Evolutionary conservation across 2,888 invertebrate species (phyloP).

Genomic region (Nycteola revayana): DNA sequence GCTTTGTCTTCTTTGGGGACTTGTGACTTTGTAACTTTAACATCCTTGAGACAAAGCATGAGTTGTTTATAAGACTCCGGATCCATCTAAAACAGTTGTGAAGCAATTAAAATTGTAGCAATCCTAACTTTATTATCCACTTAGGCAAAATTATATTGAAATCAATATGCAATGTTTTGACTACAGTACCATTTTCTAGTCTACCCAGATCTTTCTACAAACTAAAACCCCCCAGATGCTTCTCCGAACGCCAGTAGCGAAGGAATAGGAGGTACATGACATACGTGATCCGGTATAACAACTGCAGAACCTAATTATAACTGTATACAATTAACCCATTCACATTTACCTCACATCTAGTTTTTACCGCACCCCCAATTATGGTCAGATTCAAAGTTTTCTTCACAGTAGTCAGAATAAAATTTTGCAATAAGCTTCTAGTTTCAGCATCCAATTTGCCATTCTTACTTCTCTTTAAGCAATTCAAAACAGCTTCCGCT

Average conservation of each 20-base stretch:
- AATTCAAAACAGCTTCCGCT: constrained; percentile 51
- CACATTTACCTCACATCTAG: constrained; percentile 63
- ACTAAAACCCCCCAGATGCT: too few species aligned
- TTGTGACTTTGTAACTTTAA: constrained; percentile 37
- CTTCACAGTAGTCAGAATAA: constrained; percentile 57
- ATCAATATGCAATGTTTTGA: too few species aligned
- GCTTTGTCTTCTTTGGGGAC: constrained; percentile 51
- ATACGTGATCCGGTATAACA: too few species aligned
- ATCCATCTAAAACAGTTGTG: constrained; percentile 52
- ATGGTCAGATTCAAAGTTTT: constrained; percentile 69
- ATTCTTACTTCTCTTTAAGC: constrained; percentile 58
- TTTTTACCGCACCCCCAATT: constrained; percentile 71
- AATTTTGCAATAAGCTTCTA: constrained; percentile 55
- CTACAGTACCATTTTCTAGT: too few species aligned
- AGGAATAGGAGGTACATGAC: too few species aligned
- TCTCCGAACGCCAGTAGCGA: too few species aligned
- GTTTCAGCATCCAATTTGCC: constrained; percentile 62
- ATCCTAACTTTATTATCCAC: too few species aligned
- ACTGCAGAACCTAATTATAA: too few species aligned
- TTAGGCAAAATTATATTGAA: too few species aligned
- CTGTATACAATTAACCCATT: too few species aligned
- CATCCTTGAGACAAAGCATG: constrained; percentile 60
- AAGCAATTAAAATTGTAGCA: not conserved
- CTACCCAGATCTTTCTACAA: too few species aligned
- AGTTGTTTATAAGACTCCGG: constrained; percentile 58